phyloP scores from a whole-genome alignment of 2,888 invertebrate genomes.

The Macrostomum cliftonense region DNA sequence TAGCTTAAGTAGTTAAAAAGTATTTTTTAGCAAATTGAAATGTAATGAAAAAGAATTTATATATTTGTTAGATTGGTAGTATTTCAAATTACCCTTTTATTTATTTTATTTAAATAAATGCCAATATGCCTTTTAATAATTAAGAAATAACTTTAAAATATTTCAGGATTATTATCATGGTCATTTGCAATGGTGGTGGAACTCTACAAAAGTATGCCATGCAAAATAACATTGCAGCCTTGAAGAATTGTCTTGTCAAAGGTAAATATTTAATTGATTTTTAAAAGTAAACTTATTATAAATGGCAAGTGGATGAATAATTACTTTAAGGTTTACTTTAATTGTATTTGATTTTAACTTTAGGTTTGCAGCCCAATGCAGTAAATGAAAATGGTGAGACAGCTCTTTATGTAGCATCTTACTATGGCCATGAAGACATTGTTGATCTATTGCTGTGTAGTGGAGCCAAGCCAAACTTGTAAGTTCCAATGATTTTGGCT shows the following conservation, averaged over 20 bases:
- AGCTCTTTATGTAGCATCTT: conserved; percentile 5
- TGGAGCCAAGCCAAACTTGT: conserved; percentile 6
- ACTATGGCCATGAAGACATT: conserved; percentile 5
- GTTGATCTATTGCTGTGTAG: conserved; percentile 2
- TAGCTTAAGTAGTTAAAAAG: no score
- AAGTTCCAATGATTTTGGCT: background rate
- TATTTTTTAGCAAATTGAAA: no score
- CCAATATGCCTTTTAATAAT: no score
- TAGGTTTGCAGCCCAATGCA: conserved; percentile 2
- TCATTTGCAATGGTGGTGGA: no score
- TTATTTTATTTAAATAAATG: background rate
- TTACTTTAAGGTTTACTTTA: background rate
- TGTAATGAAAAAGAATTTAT: background rate
- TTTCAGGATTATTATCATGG: no score
- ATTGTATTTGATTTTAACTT: background rate
- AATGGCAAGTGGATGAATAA: background rate
- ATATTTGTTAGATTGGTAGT: background rate
- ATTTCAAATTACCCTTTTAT: background rate
- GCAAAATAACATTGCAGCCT: no score
- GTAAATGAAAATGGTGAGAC: conserved; percentile 8
- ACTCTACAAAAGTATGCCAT: no score
- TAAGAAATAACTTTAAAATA: no score
- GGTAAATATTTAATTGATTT: no score
- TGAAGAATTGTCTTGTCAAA: no score
- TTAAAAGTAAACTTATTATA: no score